Evolutionary conservation across 37 sponge, comb jelly and placozoan genomes (phyloP).

Genomic region (Spongia lamella): DNA sequence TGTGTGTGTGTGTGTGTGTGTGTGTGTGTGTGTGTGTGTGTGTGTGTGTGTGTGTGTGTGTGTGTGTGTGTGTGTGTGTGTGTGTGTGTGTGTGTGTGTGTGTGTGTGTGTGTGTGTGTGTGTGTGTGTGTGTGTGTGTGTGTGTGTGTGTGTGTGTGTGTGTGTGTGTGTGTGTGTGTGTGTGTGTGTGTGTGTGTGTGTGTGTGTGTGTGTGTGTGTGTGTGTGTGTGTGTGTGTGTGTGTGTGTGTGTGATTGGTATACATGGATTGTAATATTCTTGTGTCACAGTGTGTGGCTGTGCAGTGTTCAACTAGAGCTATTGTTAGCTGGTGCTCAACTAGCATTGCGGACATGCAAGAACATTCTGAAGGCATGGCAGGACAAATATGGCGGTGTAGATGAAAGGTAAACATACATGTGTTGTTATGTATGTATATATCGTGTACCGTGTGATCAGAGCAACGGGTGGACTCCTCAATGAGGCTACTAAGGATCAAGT

Average conservation of each 20-base stretch:
- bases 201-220: constrained; percentile 18
- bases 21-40: background rate
- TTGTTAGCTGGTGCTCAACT: constrained; percentile 8
- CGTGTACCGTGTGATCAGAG: background rate
- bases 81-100: too few species aligned
- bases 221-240: constrained; percentile 17
- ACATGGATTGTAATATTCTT: background rate
- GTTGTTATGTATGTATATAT: too few species aligned
- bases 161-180: background rate
- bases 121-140: too few species aligned
- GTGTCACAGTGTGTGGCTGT: background rate
- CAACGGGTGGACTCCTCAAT: constrained; percentile 28
- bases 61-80: too few species aligned
- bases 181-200: background rate
- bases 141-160: constrained; percentile 1
- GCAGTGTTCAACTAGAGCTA: constrained; percentile 50
- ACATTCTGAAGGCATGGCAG: constrained; percentile 47
- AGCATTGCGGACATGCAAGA: constrained; percentile 60
- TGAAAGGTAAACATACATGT: too few species aligned
- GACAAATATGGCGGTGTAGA: constrained; percentile 19
- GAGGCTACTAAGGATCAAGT: constrained; percentile 34
- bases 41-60: too few species aligned
- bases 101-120: too few species aligned
- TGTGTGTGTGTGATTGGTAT: background rate
- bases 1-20: constrained; percentile 14